phyloP scores from a whole-genome alignment of 2,888 invertebrate genomes.

The Drosophila nigricruria region DNA sequence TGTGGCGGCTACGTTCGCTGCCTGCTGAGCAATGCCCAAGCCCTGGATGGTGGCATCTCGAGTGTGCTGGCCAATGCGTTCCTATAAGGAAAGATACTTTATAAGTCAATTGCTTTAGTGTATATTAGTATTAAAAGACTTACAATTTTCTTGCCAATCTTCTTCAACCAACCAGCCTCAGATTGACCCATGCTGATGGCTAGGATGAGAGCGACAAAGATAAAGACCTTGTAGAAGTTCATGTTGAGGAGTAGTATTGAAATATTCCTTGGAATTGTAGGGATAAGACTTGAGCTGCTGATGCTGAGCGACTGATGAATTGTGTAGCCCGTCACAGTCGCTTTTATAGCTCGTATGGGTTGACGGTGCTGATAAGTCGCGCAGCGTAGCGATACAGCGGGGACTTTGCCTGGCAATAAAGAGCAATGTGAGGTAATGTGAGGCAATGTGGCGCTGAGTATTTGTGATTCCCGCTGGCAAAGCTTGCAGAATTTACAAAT shows the following conservation, averaged over 20 bases:
- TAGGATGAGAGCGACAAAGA: no score
- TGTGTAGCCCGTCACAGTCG: neutral
- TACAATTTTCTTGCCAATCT: no score
- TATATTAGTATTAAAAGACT: no score
- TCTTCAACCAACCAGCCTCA: no score
- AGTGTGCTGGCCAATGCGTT: no score
- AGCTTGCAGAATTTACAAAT: neutral
- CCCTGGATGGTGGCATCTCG: no score
- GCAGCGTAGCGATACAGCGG: neutral
- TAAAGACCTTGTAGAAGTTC: no score
- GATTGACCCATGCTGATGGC: no score
- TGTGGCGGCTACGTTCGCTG: no score
- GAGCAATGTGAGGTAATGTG: neutral
- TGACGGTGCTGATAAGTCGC: neutral
- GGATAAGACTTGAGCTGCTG: constrained; percentile 18
- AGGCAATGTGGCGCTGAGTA: neutral
- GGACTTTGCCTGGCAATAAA: neutral
- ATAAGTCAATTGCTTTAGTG: no score
- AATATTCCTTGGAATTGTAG: constrained; percentile 17
- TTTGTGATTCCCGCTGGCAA: neutral
- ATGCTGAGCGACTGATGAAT: constrained; percentile 42
- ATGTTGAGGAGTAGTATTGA: neutral
- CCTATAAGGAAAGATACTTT: no score
- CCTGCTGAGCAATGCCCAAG: no score
- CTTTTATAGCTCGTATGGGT: constrained; percentile 49